Base-by-base conservation (phyloP, 92 coral and sea anemone genomes). In the Siderastrea radians region DNA sequence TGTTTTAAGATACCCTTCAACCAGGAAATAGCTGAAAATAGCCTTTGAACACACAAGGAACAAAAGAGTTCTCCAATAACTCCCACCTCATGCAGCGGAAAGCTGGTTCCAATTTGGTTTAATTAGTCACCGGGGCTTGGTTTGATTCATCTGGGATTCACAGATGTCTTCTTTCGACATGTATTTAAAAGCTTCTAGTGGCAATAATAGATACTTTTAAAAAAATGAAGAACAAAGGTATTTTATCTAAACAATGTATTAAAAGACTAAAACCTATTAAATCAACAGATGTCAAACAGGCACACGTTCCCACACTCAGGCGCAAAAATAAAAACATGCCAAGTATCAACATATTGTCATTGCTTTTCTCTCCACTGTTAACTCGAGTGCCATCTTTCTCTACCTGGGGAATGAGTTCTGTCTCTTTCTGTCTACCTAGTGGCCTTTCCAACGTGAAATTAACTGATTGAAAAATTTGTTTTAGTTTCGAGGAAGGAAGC, bases 181-280 rank as follows among this genome's bases (percentile, higher is more conserved):
- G 98, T 93, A 90, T 91, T 91, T 90, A 95, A 95, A 93, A 86
- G 88, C 95, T 78, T 91, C 89, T 87, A 70, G 80, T 73, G 87
- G 72, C 83, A 79, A 85, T 95, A 89, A 93, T 91, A 93, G 92
- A 87, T 89, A 95, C 98, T 95, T 93, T 77, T 84, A 84, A 80
- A 93, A 89, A 91, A 90, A 85, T 78, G 86, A 17, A 77, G 88
- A 76, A 93, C 96, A 93, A 95, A 82, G 87, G 90, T 79, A 91
- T 89, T 89, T 93, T 91, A 82, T 89, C 95, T 88, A 95, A 95
- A 95, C 93, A 95, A 93, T 87, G 98, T 89, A 88, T 93, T 95
- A 91, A 86, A 86, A 93, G 89, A 92, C 96, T 89, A 88, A 86
- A 92, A 75, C 85, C 96, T 91, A 95, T 95, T 91, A 90, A 87